Percentiles rank a stretch among this genome's conserved stretches.
Evolutionary conservation across 2,113 vertebrate species (phyloP).

Genomic region (Pionites leucogaster): DNA sequence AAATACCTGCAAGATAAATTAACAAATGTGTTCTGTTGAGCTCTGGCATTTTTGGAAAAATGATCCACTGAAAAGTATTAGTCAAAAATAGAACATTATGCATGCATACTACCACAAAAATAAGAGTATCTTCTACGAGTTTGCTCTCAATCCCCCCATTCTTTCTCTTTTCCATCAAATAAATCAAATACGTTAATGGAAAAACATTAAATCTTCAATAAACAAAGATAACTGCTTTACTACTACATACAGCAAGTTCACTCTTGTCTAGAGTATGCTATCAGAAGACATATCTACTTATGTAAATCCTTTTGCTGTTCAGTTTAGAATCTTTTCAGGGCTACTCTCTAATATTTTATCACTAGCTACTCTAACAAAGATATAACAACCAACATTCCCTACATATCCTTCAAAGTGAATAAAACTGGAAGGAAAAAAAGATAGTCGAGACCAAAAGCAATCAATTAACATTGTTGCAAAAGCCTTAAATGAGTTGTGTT

Average conservation of each 20-base stretch:
- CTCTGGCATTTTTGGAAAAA: not conserved
- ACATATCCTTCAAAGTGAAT: not conserved
- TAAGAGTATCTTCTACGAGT: not conserved
- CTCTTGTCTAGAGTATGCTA: not conserved
- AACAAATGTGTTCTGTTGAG: not conserved
- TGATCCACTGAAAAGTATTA: not conserved
- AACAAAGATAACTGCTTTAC: not conserved
- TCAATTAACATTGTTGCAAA: not conserved
- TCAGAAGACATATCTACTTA: not conserved
- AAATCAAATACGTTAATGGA: not conserved
- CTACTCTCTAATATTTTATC: not conserved
- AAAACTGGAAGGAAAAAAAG: too few species aligned
- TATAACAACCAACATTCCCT: not conserved
- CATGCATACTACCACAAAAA: not conserved
- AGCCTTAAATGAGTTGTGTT: not conserved
- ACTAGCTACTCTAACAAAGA: not conserved
- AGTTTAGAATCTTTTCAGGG: not conserved
- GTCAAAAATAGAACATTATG: not conserved
- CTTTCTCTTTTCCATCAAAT: not conserved
- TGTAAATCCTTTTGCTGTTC: not conserved
- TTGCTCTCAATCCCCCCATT: not conserved
- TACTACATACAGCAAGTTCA: not conserved
- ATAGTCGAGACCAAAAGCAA: not conserved
- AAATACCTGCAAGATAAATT: not conserved
- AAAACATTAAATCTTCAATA: not conserved